These are phyloP conservation scores for Mixornis gularis DNA, from an alignment of 2,113 vertebrate genomes.

Conservation along the genomic window DNA sequence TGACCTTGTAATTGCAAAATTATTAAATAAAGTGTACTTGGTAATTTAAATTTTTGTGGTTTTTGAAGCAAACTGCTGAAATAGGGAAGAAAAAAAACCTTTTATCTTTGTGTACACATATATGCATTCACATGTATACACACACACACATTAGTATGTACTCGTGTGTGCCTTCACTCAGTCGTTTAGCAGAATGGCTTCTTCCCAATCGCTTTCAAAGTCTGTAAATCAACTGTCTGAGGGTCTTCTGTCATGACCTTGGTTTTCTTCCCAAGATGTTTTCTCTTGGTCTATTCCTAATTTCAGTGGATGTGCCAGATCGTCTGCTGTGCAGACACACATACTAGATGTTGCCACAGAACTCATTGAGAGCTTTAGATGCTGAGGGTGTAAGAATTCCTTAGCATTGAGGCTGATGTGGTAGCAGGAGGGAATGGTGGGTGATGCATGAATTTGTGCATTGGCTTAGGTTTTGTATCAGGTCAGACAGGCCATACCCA, in stretches of 20 bases:
- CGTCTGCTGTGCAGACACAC: fast-evolving
- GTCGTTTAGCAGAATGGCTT: neutral
- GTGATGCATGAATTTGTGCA: fast-evolving
- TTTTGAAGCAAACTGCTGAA: neutral
- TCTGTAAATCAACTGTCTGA: neutral
- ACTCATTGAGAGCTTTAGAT: neutral
- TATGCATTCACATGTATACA: no score
- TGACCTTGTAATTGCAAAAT: neutral
- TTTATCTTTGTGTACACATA: neutral
- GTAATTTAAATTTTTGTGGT: neutral
- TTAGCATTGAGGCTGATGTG: neutral
- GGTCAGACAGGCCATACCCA: neutral
- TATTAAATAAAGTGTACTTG: neutral
- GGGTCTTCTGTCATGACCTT: neutral
- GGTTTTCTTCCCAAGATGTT: neutral
- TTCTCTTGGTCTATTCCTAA: neutral
- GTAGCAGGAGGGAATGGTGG: neutral
- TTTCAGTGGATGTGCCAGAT: neutral
- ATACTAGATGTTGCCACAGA: fast-evolving
- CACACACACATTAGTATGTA: neutral
- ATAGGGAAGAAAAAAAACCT: neutral
- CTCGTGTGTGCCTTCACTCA: neutral
- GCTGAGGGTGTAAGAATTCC: neutral
- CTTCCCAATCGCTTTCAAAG: neutral
- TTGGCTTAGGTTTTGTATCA: neutral